A percentile compares a stretch with the other conserved stretches of the same genome.
phyloP scores from a whole-genome alignment of 2,888 invertebrate genomes.

The Brachypalpus laphriformis region DNA sequence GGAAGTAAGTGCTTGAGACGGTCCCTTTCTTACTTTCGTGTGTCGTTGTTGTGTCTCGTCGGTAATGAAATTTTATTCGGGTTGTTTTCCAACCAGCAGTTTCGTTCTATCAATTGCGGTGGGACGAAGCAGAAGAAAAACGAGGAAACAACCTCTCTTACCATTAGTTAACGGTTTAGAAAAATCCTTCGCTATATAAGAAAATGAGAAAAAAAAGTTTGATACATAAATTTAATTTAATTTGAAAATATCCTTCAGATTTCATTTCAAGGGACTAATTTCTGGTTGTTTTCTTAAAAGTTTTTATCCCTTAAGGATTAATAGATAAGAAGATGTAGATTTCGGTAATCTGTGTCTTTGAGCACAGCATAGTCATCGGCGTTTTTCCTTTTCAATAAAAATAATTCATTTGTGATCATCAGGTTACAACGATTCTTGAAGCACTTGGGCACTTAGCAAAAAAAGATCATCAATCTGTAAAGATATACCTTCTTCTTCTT shows the following conservation, averaged over 20 bases:
- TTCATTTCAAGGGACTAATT: constrained; percentile 8
- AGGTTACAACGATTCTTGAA: too few relatives aligned
- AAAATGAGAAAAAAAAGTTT: constrained; percentile 10
- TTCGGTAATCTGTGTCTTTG: background rate
- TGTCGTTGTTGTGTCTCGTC: constrained; percentile 69
- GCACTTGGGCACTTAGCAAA: too few relatives aligned
- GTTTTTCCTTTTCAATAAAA: background rate
- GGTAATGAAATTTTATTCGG: constrained; percentile 74
- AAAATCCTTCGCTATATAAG: constrained; percentile 29
- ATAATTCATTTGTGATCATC: background rate
- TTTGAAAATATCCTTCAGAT: constrained; percentile 8
- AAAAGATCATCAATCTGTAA: too few relatives aligned
- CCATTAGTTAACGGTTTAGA: constrained; percentile 42
- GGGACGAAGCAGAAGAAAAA: constrained; percentile 32
- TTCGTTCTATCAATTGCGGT: constrained; percentile 71
- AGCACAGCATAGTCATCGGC: background rate
- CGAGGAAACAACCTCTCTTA: constrained; percentile 31
- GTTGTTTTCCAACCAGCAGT: constrained; percentile 70
- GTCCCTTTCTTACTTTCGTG: constrained; percentile 62
- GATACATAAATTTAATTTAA: constrained; percentile 29
- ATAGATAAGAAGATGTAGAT: constrained; percentile 2
- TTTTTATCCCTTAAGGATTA: background rate
- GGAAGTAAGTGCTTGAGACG: constrained; percentile 65
- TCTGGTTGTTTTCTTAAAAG: background rate
- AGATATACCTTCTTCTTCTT: too few relatives aligned